Evolutionary conservation across 2,888 invertebrate species (phyloP).

Genomic region (Lamellibrachia satsuma): DNA sequence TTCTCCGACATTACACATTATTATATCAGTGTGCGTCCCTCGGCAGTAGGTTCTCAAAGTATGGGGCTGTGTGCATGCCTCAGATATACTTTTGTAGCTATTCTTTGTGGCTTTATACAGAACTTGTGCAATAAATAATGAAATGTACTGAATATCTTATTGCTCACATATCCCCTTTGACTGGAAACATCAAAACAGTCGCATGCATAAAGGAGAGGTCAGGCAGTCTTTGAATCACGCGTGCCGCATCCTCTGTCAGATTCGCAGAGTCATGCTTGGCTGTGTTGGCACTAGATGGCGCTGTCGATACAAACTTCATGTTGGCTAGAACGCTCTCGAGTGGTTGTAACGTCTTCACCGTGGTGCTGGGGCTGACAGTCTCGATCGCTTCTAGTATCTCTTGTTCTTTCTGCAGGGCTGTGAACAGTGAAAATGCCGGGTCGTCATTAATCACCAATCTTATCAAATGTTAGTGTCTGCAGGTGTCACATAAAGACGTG

Average conservation of each 20-base stretch:
- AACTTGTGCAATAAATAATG: neutral
- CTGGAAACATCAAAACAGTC: slow-evolving; percentile 65
- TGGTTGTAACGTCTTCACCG: slow-evolving; percentile 69
- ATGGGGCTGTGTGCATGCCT: neutral
- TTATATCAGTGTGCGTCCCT: neutral
- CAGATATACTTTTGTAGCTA: neutral
- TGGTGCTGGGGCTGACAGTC: slow-evolving; percentile 68
- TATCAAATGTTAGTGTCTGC: no score
- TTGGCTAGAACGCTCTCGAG: slow-evolving; percentile 60
- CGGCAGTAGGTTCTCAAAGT: neutral
- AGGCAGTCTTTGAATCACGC: slow-evolving; percentile 61
- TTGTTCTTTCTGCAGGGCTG: slow-evolving; percentile 38
- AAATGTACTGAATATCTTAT: neutral
- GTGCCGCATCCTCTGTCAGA: slow-evolving; percentile 58
- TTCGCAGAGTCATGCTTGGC: slow-evolving; percentile 30
- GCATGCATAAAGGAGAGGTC: slow-evolving; percentile 65
- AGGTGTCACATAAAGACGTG: neutral
- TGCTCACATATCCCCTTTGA: slow-evolving; percentile 36
- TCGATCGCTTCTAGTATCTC: slow-evolving; percentile 39
- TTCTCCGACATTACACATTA: neutral
- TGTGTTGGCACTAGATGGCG: slow-evolving; percentile 40
- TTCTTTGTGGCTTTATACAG: neutral
- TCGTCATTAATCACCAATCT: neutral
- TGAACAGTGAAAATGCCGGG: neutral
- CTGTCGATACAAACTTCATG: slow-evolving; percentile 55